Base-by-base conservation (phyloP, 2,888 invertebrate genomes). In the Seira sanloemensis region DNA sequence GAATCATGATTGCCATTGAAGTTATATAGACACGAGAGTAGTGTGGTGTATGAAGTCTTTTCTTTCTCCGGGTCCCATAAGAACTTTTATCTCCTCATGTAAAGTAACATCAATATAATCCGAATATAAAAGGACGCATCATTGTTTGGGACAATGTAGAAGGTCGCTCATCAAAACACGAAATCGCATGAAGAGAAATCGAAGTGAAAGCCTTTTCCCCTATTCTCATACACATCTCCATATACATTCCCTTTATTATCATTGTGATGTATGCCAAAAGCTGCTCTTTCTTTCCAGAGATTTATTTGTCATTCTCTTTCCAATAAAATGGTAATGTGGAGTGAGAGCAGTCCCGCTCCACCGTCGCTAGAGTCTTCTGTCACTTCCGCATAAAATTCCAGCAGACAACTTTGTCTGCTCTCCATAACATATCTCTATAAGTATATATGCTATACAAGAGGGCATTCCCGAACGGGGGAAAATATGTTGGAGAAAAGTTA, bases 311-410 rank as follows among this genome's bases (percentile, higher is more conserved):
- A 88, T 89, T 86, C 87, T 85, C 85, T 88, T 87, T 88, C 88
- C 87, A 89, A 89, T 89, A 89, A 89, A 89, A 89, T 89, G 89
- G 87, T 89, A 89, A 89, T 89, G 87, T 83, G 84, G 21, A 67
- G 67, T 67, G 58, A n/a, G n/a, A n/a, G n/a, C n/a, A n/a, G n/a
- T n/a, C n/a, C n/a, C n/a, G n/a, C n/a, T n/a, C n/a, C n/a, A 50
- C 50, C 50, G 50, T 50, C 50, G n/a, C 50, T 18, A 18, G 37
- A 50, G 5, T 50, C 58, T 58, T 58, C 67, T 26, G 67, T 24
- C 25, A 75, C 58, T 67, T 71, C 46, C 78, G 65, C 75, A 62
- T 58, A 79, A 88, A 86, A 86, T 88, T 86, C 84, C 71, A 58
- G 23, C 62, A n/a, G 50, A 50, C 50, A 50, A 77, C 67, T 19